phyloP scores from a whole-genome alignment of 2,888 invertebrate species.

The Acanthoscelides obtectus region DNA sequence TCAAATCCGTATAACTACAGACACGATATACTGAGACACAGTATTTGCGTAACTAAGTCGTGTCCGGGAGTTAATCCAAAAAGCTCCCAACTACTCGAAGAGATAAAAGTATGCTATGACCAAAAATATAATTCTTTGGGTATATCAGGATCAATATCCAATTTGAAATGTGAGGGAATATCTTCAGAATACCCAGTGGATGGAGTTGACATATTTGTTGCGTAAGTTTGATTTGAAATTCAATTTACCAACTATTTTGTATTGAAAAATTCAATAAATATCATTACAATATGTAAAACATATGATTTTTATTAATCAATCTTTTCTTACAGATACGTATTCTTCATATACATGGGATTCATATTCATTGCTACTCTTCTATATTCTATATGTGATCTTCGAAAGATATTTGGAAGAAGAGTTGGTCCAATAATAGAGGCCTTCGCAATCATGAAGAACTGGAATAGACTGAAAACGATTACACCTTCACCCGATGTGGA shows the following conservation, averaged over 20 bases:
- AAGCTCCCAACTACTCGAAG: neutral
- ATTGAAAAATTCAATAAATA: too few species aligned
- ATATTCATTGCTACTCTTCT: neutral
- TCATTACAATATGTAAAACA: too few species aligned
- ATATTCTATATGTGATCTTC: neutral
- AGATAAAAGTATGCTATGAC: constrained; percentile 28
- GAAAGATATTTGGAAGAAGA: neutral
- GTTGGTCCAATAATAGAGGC: neutral
- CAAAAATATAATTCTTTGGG: constrained; percentile 26
- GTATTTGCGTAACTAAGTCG: constrained; percentile 32
- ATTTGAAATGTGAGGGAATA: constrained; percentile 29
- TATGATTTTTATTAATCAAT: too few species aligned
- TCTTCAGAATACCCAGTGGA: constrained; percentile 23
- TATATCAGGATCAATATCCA: constrained; percentile 25
- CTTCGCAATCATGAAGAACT: constrained; percentile 22
- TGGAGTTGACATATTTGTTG: constrained; percentile 26
- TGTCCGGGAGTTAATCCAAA: constrained; percentile 22
- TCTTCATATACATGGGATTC: neutral
- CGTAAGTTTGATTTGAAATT: constrained; percentile 21
- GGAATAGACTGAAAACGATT: constrained; percentile 21
- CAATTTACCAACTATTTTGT: too few species aligned
- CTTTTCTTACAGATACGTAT: neutral
- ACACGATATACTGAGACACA: constrained; percentile 35
- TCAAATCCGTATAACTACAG: constrained; percentile 30
- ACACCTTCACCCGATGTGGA: constrained; percentile 18